Evolutionary conservation across 2,113 vertebrate genomes (phyloP).

Genomic region (Typhlomys cinereus): DNA sequence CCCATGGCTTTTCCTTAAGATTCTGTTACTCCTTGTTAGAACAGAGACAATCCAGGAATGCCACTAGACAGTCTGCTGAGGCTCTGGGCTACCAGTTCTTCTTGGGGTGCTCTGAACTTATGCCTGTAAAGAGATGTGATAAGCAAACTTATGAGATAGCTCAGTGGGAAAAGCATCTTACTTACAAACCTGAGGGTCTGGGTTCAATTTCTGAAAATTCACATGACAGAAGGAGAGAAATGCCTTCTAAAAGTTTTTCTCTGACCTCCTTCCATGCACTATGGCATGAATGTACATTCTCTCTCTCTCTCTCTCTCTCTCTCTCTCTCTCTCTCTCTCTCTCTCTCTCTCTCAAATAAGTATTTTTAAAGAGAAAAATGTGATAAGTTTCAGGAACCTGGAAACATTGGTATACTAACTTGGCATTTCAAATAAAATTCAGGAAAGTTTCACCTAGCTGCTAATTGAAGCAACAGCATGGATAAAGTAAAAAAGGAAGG

Average conservation of each 20-base stretch:
- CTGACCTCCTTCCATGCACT: too few species aligned
- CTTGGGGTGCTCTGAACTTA: neutral
- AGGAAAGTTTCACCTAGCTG: neutral
- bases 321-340: too few species aligned
- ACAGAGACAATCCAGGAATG: neutral
- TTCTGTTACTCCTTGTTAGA: neutral
- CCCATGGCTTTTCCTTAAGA: neutral
- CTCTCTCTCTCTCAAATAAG: too few species aligned
- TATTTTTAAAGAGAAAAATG: too few species aligned
- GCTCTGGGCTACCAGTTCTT: neutral
- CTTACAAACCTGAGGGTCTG: too few species aligned
- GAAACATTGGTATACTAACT: neutral
- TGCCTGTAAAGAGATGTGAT: neutral
- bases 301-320: too few species aligned
- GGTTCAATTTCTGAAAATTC: too few species aligned
- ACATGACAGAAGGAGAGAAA: too few species aligned
- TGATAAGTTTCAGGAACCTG: neutral
- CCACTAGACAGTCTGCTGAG: neutral
- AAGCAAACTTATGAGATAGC: too few species aligned
- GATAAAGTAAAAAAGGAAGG: neutral
- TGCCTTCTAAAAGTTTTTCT: too few species aligned
- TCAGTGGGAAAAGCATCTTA: too few species aligned
- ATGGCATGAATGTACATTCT: too few species aligned
- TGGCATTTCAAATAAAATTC: constrained; percentile 10
- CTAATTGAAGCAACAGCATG: neutral